A percentile compares a stretch with the other conserved stretches of the same genome.
Conservation (phyloP, 2,888 invertebrate species). For the Myathropa florea region DNA sequence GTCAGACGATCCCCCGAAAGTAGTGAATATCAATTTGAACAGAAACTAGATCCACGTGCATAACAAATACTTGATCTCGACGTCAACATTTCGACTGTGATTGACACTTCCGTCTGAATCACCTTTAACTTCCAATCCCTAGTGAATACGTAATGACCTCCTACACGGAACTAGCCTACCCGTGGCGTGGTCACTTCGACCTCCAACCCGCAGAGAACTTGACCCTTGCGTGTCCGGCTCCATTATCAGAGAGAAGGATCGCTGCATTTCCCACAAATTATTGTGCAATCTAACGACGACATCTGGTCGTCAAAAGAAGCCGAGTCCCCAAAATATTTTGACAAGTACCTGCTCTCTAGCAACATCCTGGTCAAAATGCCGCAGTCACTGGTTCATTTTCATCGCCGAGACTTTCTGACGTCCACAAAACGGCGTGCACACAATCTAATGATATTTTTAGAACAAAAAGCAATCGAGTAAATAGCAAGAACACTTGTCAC, state of each 20-base stretch:
- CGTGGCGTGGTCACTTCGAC: not conserved
- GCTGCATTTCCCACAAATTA: not conserved
- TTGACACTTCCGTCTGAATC: conserved; percentile 17
- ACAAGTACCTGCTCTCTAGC: not conserved
- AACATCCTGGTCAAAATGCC: not conserved
- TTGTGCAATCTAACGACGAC: not conserved
- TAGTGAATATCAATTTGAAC: not conserved
- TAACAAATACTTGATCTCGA: not conserved
- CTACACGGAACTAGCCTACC: not conserved
- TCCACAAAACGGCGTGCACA: not conserved
- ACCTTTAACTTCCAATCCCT: not conserved
- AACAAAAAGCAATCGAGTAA: conserved; percentile 11
- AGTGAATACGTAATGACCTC: not conserved
- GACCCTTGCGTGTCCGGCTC: not conserved
- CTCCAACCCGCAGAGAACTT: not conserved
- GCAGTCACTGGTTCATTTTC: not conserved
- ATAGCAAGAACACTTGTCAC: conserved; percentile 35
- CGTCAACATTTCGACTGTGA: not conserved
- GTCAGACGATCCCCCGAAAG: not conserved
- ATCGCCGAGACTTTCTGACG: not conserved
- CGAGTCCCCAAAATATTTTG: not conserved
- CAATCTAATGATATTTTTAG: not conserved
- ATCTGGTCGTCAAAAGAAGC: not conserved
- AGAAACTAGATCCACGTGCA: conserved; percentile 9
- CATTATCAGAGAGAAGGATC: not conserved